phyloP scores from a whole-genome alignment of 2,113 vertebrate genomes.

The Phodopus roborovskii region DNA sequence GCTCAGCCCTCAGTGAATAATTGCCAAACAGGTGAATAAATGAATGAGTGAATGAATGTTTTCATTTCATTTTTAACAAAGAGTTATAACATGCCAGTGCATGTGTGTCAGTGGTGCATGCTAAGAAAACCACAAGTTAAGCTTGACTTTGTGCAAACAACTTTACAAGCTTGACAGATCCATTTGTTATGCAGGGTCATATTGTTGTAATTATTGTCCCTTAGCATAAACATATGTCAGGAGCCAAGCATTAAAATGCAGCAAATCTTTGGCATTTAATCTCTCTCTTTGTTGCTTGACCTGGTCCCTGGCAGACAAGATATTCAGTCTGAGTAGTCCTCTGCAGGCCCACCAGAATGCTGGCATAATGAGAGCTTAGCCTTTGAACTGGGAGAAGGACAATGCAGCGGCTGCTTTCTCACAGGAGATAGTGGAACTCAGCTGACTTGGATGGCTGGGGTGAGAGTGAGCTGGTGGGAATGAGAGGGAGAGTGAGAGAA shows the following conservation, averaged over 20 bases:
- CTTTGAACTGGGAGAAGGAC: background rate
- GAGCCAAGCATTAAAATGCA: conserved; percentile 64
- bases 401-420: background rate
- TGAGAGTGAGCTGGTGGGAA: background rate
- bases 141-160: conserved; percentile 51
- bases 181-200: conserved; percentile 74
- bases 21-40: conserved; percentile 3
- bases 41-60: background rate
- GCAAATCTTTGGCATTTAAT: conserved; percentile 60
- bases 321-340: background rate
- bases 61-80: conserved; percentile 48
- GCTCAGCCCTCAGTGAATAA: background rate
- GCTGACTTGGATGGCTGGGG: background rate
- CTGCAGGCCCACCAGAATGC: background rate
- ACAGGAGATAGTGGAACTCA: conserved; percentile 7
- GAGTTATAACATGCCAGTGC: background rate
- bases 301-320: conserved; percentile 43
- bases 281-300: conserved; percentile 65
- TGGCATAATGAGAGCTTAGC: conserved; percentile 27
- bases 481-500: background rate
- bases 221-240: conserved; percentile 57
- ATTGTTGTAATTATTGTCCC: conserved; percentile 68
- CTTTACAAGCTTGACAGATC: conserved; percentile 64
- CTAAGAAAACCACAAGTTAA: conserved; percentile 59
- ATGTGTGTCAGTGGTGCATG: background rate